Percentiles rank a stretch among this genome's conserved stretches.
phyloP scores from a whole-genome alignment of 2,113 vertebrate genomes.

The Nothocercus nigrocapillus region DNA sequence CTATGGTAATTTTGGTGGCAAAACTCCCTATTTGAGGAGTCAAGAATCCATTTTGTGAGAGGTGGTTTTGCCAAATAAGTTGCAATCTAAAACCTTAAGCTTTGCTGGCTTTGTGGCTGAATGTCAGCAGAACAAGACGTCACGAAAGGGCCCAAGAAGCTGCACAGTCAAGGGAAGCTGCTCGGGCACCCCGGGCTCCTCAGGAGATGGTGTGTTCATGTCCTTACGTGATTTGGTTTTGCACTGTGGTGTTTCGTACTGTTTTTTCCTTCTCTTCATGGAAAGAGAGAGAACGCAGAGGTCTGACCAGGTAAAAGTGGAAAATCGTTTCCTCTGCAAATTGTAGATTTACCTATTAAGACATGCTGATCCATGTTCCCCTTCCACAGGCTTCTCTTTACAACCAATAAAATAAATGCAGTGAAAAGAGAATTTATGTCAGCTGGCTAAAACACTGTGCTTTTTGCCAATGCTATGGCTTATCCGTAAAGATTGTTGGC shows the following conservation, averaged over 20 bases:
- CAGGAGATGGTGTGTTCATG: background rate
- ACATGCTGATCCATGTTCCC: accelerated
- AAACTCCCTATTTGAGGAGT: background rate
- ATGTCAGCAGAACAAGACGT: accelerated
- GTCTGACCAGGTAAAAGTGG: background rate
- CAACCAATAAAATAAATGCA: background rate
- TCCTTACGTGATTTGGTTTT: background rate
- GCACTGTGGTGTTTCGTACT: background rate
- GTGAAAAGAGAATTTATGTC: background rate
- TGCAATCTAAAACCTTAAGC: accelerated
- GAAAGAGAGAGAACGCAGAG: background rate
- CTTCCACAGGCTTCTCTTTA: background rate
- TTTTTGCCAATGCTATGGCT: background rate
- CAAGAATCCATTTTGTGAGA: background rate
- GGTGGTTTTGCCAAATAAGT: background rate
- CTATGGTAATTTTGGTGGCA: background rate
- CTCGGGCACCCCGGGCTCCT: background rate
- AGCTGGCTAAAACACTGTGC: background rate
- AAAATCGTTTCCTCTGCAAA: background rate
- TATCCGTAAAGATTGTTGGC: background rate
- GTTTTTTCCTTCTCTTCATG: background rate
- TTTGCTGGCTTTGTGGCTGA: background rate
- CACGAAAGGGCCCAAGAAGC: background rate
- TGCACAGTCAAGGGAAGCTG: background rate
- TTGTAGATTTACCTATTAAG: background rate